Percentiles rank a stretch among this genome's conserved stretches.
These are phyloP conservation scores for Prinia subflava DNA, from an alignment of 2,113 vertebrate species.

Conservation along the genomic window DNA sequence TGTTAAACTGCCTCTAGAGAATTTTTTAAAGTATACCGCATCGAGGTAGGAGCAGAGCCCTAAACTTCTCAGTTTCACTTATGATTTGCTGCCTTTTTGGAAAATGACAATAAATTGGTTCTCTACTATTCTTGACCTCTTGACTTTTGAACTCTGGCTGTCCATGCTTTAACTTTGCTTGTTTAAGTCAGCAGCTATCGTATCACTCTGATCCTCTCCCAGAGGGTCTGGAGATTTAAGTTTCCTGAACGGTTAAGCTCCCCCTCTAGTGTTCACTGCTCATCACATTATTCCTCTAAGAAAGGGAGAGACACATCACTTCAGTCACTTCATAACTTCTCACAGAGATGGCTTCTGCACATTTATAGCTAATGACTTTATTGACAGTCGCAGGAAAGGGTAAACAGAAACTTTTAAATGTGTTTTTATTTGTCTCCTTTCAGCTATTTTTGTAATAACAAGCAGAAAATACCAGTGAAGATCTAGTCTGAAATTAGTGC, in stretches of 20 bases:
- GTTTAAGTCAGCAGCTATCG: conserved; percentile 75
- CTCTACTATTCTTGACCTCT: conserved; percentile 78
- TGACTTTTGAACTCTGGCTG: conserved; percentile 83
- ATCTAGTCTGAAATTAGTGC: neutral
- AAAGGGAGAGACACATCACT: conserved; percentile 25
- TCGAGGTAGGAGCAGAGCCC: conserved; percentile 73
- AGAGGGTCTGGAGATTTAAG: conserved; percentile 62
- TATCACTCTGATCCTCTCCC: conserved; percentile 69
- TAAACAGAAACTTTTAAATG: neutral
- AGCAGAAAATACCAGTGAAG: neutral
- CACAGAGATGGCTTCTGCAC: neutral
- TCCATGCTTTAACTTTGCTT: conserved; percentile 77
- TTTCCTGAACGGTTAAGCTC: conserved; percentile 88
- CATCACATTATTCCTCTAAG: conserved; percentile 72
- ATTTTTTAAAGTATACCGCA: conserved; percentile 82
- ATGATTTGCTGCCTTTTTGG: conserved; percentile 69
- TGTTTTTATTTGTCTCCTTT: neutral
- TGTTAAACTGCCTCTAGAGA: conserved; percentile 87
- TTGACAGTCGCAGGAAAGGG: neutral
- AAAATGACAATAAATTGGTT: conserved; percentile 79
- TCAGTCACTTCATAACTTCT: conserved; percentile 42
- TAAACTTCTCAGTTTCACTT: conserved; percentile 79
- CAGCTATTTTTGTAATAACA: neutral
- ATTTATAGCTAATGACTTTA: neutral
- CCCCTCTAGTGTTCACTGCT: conserved; percentile 96